Base-by-base conservation (phyloP, 2,797 vertebrate species). In the Anas acuta region DNA sequence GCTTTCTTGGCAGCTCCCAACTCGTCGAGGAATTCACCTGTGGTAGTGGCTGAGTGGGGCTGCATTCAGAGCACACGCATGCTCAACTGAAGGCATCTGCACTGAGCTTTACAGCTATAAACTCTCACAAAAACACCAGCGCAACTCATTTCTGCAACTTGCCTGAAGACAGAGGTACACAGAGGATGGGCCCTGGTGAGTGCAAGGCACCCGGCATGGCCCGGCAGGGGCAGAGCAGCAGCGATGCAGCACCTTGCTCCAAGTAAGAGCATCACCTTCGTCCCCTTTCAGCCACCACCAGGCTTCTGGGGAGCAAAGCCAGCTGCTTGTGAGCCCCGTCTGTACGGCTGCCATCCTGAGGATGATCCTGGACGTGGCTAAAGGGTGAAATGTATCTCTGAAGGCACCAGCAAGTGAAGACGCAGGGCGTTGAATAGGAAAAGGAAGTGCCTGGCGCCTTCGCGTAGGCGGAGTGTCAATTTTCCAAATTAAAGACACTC, bases 401-500 rank as follows among this genome's bases (percentile, higher is more conserved):
- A 81, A n/a, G n/a, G 37, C 45, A 78, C 30, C 73, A 78, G 32
- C 43, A 90, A 88, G 32, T 35, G 62, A 79, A 60, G 70, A 41
- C 0, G 4, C 54, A 79, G 39, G 64, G 33, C 23, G 51, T 1
- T 39, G 47, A 72, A 62, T 1, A 90, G 41, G 56, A 49, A 73
- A 73, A 86, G 64, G 64, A 94, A 93, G 39, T 43, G 37, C 20
- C 60, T 81, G 79, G 65, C 33, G 41, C 14, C 28, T 62, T 73
- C 66, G 56, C 26, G 53, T 35, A 73, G 35, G 37, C 20, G 56
- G 64, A 87, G 74, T 43, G 37, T 32, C 39, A 22, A 53, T 66
- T 90, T 91, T 95, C 56, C 19, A 14, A 93, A 95, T 82, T 92
- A 92, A 90, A 95, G 86, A 73, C 80, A 84, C 4, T 28, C 28